A percentile compares a stretch with the other conserved stretches of the same genome.
These are phyloP conservation scores for cat (Felis catus) DNA, from an alignment of 2,113 vertebrate genomes.

Conservation along the genomic window F.catus_Fca126_mat1.0 CM031417.1:79371501-79372000, in stretches of 20 bases:
- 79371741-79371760: not conserved
- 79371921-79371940: not conserved
- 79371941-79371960: not conserved
- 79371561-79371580: not conserved
- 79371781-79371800: not conserved
- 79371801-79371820: not conserved
- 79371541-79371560: too few species aligned
- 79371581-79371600: not conserved
- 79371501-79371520: not conserved
- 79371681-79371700: not conserved
- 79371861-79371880: not conserved
- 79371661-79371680: not conserved
- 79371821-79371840: not conserved
- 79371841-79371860: not conserved
- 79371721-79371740: not conserved
- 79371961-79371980: not conserved
- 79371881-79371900: conserved; percentile 32
- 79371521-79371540: not conserved
- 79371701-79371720: not conserved
- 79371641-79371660: not conserved
- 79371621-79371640: not conserved
- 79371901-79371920: not conserved
- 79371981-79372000: not conserved
- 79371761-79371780: not conserved
- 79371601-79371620: not conserved